Conservation (phyloP, 2,797 vertebrate species). For the Clarias fuscus region DNA sequence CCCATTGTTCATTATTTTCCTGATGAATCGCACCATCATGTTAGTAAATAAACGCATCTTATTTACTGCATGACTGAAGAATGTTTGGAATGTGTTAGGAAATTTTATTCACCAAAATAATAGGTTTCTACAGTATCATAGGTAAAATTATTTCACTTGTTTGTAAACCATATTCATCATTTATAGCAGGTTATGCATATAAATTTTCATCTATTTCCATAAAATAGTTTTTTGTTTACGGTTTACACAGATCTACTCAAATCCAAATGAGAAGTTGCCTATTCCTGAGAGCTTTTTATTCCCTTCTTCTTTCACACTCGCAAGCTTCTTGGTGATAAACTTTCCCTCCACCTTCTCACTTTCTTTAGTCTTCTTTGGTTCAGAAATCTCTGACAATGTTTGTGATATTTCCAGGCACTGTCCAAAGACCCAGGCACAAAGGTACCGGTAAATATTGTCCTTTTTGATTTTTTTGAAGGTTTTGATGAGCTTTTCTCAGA, state of each 20-base stretch:
- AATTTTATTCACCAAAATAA: neutral
- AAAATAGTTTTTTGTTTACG: neutral
- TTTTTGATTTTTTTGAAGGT: conserved; percentile 43
- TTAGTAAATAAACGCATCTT: neutral
- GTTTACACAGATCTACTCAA: neutral
- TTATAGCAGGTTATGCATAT: too few species aligned
- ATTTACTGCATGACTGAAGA: neutral
- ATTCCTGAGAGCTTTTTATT: conserved; percentile 39
- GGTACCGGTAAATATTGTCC: conserved; percentile 69
- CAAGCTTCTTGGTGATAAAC: conserved; percentile 32
- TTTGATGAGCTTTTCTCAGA: conserved; percentile 3
- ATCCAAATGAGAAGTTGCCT: conserved; percentile 22
- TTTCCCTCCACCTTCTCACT: conserved; percentile 21
- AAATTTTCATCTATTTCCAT: neutral
- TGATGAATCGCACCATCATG: neutral
- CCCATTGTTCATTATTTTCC: neutral
- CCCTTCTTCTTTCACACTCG: too few species aligned
- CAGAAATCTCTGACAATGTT: conserved; percentile 61
- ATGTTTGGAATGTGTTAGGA: neutral
- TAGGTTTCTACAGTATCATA: neutral
- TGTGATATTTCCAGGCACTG: conserved; percentile 73
- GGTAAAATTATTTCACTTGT: neutral
- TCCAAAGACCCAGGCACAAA: conserved; percentile 68
- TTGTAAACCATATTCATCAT: neutral
- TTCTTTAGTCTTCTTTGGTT: conserved; percentile 36